Evolutionary conservation across 2,113 vertebrate species (phyloP), one percentile per base, ranked within the genome.

Genomic region (Promerops cafer): DNA sequence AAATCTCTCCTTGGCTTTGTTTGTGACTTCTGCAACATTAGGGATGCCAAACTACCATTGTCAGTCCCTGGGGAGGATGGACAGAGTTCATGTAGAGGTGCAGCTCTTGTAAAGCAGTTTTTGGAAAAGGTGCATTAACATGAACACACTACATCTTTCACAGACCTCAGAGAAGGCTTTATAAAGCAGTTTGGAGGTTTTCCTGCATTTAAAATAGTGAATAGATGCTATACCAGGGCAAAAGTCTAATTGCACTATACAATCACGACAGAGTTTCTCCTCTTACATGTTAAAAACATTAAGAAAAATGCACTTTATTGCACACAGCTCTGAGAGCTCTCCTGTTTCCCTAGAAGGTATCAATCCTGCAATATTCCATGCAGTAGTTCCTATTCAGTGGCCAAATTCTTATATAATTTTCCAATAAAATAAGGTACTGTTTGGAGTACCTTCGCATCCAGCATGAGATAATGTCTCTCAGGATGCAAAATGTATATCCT

Each of bases 131-230:
- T 20, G 3, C 33, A 20, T 22, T 23, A 76, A 10, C 52, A 53
- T 7, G 10, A 61, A 11, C 1, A 9, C 50, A 9, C 13, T 17
- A 3, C 1, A 3, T 6, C 30, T 69, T 37, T 23, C 59, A 18
- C 2, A 57, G 40, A 61, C 27, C 33, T 11, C 22, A 61, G 11
- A 61, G 42, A 57, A 89, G 23, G 45, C 7, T 65, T 70, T 68
- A 60, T 6, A 18, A 23, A 49, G 31, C 27, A 69, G 16, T 61
- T 40, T 80, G 9, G 37, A 49, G 21, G 21, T 6, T 9, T 80
- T 56, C 45, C 11, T 26, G 37, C 14, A 7, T 61, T 76, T 63
- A 8, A 6, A 65, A 82, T 83, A 23, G 28, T 21, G 9, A 77
- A 31, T 18, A 50, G 33, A 22, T 59, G 39, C 10, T 21, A 23